Evolutionary conservation across 2,797 vertebrate genomes (phyloP), one percentile per base, ranked within the genome.

Genomic region (Halcyon badia): DNA sequence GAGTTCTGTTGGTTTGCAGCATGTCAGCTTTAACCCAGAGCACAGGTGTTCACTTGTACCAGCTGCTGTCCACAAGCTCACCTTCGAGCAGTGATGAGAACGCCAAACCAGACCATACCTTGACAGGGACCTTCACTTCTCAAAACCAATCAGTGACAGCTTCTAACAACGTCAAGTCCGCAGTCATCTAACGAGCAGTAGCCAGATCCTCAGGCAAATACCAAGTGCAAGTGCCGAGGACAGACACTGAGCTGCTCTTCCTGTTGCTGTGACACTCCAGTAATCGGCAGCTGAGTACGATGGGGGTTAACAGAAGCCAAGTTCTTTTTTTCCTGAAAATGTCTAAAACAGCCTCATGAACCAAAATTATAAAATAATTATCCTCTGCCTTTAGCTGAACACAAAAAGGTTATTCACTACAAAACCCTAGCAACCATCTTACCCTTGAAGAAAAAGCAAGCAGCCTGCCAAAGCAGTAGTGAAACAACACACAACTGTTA

Each of bases 321-420:
- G 94, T 66, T 94, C 85, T 84, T 83, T 97, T 95, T 92, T 71
- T 65, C n/a, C 76, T 78, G 68, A 48, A 95, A 96, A 91, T 44
- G 76, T 95, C 96, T 95, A 54, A 94, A 97, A 93, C 4, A 39
- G 95, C 88, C 85, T 41, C 71, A 24, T 7, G 42, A 97, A 94
- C 71, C 73, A 76, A 91, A 97, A 97, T 97, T 96, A 95, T 95
- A 77, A 97, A 95, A 96, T 98, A 97, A 98, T 98, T 96, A 91
- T 37, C 30, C 78, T 93, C 93, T 2, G 82, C 91, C 94, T 95
- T 83, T 91, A 94, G 97, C 94, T 75, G 91, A 96, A 64, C 91
- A 95, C 94, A 96, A 96, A 95, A 97, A 97, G 89, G 94, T 95
- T 96, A 97, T 98, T 97, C 97, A 95, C 94, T 93, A 87, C 91